Evolutionary conservation across 53 echinoderm and acorn worm genomes (phyloP).

Genomic region (Luidia sarsii): DNA sequence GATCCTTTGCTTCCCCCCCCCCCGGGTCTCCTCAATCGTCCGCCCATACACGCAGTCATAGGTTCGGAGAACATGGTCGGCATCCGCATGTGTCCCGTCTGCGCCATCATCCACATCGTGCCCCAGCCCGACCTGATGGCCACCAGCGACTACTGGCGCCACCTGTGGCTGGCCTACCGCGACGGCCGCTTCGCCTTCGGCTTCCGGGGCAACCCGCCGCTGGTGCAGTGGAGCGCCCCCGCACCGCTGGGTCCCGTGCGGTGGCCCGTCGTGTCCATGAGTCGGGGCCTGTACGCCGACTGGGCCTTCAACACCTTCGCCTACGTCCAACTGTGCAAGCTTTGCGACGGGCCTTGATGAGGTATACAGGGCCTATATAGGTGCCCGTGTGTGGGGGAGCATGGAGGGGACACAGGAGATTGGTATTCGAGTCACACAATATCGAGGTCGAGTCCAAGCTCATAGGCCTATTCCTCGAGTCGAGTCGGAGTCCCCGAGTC

Average conservation of each 20-base stretch:
- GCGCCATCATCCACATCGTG: background rate
- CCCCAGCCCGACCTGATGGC: background rate
- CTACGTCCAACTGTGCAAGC: background rate
- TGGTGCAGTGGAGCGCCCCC: background rate
- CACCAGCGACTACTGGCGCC: background rate
- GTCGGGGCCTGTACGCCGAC: background rate
- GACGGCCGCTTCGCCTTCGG: background rate
- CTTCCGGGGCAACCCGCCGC: background rate
- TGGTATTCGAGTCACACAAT: no score
- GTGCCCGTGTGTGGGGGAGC: background rate
- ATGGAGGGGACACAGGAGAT: background rate
- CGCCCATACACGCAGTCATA: background rate
- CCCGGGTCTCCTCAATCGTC: no score
- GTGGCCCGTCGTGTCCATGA: background rate
- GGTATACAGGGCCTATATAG: background rate
- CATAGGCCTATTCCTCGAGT: background rate
- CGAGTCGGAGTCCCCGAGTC: background rate
- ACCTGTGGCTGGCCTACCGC: background rate
- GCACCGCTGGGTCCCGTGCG: background rate
- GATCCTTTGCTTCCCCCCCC: background rate
- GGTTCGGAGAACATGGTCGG: background rate
- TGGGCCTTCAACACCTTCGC: slow-evolving; percentile 33
- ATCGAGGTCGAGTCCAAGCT: background rate
- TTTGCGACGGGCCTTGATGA: slow-evolving; percentile 2
- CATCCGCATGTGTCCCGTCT: background rate